Conservation (phyloP, 2,113 vertebrate genomes). For the Pelodiscus sinensis region DNA sequence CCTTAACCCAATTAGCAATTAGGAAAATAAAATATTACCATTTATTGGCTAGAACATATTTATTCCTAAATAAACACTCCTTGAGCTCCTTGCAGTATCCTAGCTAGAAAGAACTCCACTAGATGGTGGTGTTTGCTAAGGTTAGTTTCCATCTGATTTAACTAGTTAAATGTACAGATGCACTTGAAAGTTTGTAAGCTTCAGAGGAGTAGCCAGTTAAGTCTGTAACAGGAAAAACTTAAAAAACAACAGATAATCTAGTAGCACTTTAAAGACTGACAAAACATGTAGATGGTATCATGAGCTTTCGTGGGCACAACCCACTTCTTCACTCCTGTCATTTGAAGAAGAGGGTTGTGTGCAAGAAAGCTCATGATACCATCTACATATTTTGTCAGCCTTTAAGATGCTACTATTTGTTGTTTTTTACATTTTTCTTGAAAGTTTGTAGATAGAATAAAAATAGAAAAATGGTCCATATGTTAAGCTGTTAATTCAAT, state of each 20-base stretch:
- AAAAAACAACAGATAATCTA: too few relatives aligned
- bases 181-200: not conserved
- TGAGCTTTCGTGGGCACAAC: too few relatives aligned
- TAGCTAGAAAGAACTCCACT: not conserved
- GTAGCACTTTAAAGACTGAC: too few relatives aligned
- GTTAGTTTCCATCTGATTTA: not conserved
- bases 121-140: slow-evolving; percentile 70
- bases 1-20: not conserved
- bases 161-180: not conserved
- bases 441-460: slow-evolving; percentile 5
- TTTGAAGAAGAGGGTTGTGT: too few relatives aligned
- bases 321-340: too few relatives aligned
- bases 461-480: not conserved
- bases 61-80: not conserved
- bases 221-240: too few relatives aligned
- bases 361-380: too few relatives aligned
- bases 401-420: too few relatives aligned
- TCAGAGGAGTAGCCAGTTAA: too few relatives aligned
- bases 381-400: too few relatives aligned
- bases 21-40: too few relatives aligned
- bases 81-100: accelerated
- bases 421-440: not conserved
- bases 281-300: too few relatives aligned
- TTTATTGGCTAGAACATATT: accelerated
- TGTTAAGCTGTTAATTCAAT: slow-evolving; percentile 32